Conservation (phyloP, 2,113 vertebrate species). For the Regulus satrapa region DNA sequence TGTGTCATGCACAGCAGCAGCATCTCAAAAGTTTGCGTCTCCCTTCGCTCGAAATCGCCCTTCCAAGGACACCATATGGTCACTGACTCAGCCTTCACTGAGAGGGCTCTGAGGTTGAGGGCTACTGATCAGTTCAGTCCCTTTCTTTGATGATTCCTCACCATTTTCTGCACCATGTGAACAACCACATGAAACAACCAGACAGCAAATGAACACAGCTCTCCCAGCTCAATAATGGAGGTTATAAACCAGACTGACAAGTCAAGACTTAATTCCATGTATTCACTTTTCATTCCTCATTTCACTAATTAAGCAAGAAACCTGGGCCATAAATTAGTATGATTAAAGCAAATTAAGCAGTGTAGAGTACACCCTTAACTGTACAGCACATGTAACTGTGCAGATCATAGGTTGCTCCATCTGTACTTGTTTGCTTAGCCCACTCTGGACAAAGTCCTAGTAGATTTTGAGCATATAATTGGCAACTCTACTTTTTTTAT, state of each 20-base stretch:
- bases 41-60: not conserved
- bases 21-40: not conserved
- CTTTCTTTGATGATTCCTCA: not conserved
- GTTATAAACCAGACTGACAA: not conserved
- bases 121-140: not conserved
- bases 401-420: slow-evolving; percentile 19
- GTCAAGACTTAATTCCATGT: not conserved
- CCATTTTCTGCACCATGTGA: not conserved
- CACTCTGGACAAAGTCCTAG: slow-evolving; percentile 59
- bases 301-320: slow-evolving; percentile 5
- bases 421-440: slow-evolving; percentile 51
- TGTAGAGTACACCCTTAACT: not conserved
- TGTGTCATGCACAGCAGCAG: not conserved
- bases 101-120: not conserved
- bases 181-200: not conserved
- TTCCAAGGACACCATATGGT: not conserved
- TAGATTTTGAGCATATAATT: slow-evolving; percentile 28
- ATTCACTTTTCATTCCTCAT: not conserved
- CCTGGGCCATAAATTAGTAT: not conserved
- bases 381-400: not conserved
- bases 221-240: not conserved
- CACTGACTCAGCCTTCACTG: not conserved
- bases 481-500: slow-evolving; percentile 30
- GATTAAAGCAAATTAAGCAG: not conserved
- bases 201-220: not conserved